Evolutionary conservation across 2,888 invertebrate genomes (phyloP).

Genomic region (Dynastes maya): DNA sequence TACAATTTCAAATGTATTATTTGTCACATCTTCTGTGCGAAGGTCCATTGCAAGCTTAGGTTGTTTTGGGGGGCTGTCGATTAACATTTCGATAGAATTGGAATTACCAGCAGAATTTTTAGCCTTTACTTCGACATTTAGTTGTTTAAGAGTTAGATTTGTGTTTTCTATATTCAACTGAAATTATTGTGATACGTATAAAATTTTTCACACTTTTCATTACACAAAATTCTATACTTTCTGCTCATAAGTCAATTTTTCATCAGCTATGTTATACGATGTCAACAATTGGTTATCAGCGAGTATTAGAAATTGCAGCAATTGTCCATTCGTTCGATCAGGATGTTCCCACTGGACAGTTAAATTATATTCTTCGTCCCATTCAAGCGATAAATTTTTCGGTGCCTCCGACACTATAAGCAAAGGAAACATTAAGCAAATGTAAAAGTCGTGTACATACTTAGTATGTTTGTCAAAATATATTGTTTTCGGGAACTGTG

Average conservation of each 20-base stretch:
- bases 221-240: neutral
- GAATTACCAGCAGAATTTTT: constrained; percentile 22
- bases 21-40: constrained; percentile 29
- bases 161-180: neutral
- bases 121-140: constrained; percentile 9
- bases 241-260: neutral
- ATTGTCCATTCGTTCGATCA: constrained; percentile 21
- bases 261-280: neutral
- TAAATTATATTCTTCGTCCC: constrained; percentile 28
- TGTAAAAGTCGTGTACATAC: too few species aligned
- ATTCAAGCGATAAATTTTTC: constrained; percentile 4
- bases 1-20: constrained; percentile 43
- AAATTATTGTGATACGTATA: neutral
- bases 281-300: neutral
- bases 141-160: neutral
- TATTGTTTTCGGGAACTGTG: too few species aligned
- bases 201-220: neutral
- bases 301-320: constrained; percentile 2
- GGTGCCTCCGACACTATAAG: constrained; percentile 4
- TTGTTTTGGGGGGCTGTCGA: constrained; percentile 3
- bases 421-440: neutral
- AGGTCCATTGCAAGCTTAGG: constrained; percentile 3
- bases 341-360: constrained; percentile 26
- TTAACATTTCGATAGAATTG: neutral
- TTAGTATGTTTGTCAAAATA: neutral